Base-by-base conservation (phyloP, 1,140 invertebrate genomes). In the Colletes latitarsis region DNA sequence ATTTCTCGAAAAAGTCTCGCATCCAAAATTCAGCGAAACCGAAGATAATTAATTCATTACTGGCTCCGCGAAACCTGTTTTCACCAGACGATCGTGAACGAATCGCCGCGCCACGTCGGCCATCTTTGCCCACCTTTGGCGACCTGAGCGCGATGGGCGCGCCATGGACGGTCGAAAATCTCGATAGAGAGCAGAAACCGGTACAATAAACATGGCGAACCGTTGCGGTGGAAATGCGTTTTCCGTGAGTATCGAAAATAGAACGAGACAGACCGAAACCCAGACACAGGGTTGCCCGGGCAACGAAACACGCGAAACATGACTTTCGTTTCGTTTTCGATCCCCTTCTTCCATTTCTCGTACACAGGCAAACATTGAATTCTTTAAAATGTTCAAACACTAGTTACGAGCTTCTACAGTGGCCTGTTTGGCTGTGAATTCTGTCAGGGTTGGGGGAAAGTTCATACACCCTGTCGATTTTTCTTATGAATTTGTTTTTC, bases 181-280 rank as follows among this genome's bases (percentile, higher is more conserved):
- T 63, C 62, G 39, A 39, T 63, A 17, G 12, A 17, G 12, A 55
- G 30, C 14, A 17, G 52, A 62, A 6, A 12, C 41, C 52, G 62
- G 39, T 3, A 46, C 66, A 49, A 58, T 43, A 71, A 72, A 60
- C 10, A 64, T 75, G 62, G 30, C 58, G 55, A 15, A 9, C 41
- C 58, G n/a, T n/a, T n/a, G n/a, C n/a, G 81, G 71, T 70, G 78
- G 64, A 81, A 85, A 53, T 52, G 53, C 69, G 62, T 82, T 86
- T 86, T 85, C 74, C 83, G 85, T 67, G 69, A 30, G 46, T 66
- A 81, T 81, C 84, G 77, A 85, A 86, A 87, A 87, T 87, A 87
- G 85, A 81, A 81, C 72, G 68, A 75, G 57, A 72, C 52, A 64
- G 79, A 57, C 41, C 30, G 70, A 78, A 74, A 77, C 63, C 73